A percentile compares a stretch with the other conserved stretches of the same genome.
phyloP scores from a whole-genome alignment of 2,113 vertebrate genomes.

The Heterocephalus glaber region DNA sequence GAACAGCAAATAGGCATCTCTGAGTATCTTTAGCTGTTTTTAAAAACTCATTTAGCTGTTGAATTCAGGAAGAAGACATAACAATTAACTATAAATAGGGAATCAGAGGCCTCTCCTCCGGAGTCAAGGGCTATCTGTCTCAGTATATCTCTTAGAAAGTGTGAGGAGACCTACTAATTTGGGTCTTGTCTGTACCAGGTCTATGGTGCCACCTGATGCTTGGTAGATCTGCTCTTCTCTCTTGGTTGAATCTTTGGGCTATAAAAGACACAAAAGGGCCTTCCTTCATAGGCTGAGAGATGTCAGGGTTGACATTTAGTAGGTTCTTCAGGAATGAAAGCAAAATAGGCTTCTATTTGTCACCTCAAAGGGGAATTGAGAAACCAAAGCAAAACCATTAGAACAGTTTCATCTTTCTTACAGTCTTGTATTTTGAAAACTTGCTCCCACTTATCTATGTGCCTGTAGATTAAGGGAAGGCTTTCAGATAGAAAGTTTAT shows the following conservation, averaged over 20 bases:
- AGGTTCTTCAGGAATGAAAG: slow-evolving; percentile 3
- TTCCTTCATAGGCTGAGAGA: not conserved
- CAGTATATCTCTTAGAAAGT: not conserved
- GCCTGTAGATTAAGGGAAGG: not conserved
- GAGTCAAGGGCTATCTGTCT: not conserved
- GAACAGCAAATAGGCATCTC: not conserved
- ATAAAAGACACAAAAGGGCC: not conserved
- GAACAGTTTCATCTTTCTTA: slow-evolving; percentile 23
- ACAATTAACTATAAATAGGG: not conserved
- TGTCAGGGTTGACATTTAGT: not conserved
- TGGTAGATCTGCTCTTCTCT: not conserved
- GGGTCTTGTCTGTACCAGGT: not conserved
- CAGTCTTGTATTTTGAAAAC: not conserved
- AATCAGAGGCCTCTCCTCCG: not conserved
- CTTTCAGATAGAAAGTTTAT: not conserved
- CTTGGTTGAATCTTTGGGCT: not conserved
- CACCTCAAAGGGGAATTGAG: not conserved
- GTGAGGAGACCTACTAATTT: not conserved
- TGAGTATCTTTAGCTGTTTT: not conserved
- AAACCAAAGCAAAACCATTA: not conserved
- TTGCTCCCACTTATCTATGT: not conserved
- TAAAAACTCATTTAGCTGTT: not conserved
- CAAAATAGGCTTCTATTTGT: slow-evolving; percentile 15
- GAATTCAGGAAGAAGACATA: not conserved
- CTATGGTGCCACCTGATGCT: not conserved